Conservation (phyloP, 2,797 vertebrate genomes). For the Falco rusticolus region DNA sequence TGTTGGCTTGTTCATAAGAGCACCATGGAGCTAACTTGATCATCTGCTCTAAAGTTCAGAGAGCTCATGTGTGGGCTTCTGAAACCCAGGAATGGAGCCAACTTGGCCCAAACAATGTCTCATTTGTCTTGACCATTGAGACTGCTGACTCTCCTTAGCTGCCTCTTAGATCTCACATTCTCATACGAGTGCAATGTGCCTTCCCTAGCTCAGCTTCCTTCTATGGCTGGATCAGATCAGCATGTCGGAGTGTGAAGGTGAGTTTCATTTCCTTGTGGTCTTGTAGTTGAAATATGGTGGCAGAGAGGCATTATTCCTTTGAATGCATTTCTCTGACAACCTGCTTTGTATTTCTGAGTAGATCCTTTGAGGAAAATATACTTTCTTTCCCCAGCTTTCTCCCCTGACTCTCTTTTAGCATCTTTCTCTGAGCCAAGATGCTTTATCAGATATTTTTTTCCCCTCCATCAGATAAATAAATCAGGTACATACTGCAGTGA, state of each 20-base stretch:
- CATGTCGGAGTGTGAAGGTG: neutral
- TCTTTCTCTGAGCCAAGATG: neutral
- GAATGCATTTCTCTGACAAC: neutral
- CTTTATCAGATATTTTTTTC: neutral
- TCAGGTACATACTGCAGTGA: neutral
- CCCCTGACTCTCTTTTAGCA: neutral
- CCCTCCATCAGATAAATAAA: neutral
- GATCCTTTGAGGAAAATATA: neutral
- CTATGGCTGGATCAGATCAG: neutral
- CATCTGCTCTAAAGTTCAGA: neutral
- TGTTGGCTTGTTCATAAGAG: neutral
- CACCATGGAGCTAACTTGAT: neutral
- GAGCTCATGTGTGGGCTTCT: neutral
- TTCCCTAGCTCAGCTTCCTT: neutral
- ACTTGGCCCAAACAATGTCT: neutral
- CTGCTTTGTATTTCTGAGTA: neutral
- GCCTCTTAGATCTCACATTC: neutral
- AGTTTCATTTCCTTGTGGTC: neutral
- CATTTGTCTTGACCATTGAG: neutral
- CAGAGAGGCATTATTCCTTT: neutral
- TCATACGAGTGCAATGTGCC: neutral
- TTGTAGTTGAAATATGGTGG: neutral
- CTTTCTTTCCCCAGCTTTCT: neutral
- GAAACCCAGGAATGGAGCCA: constrained; percentile 29
- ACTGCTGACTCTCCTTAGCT: neutral